Base-by-base conservation (phyloP, 2,797 vertebrate genomes). In the Phalloptychus januarius region DNA sequence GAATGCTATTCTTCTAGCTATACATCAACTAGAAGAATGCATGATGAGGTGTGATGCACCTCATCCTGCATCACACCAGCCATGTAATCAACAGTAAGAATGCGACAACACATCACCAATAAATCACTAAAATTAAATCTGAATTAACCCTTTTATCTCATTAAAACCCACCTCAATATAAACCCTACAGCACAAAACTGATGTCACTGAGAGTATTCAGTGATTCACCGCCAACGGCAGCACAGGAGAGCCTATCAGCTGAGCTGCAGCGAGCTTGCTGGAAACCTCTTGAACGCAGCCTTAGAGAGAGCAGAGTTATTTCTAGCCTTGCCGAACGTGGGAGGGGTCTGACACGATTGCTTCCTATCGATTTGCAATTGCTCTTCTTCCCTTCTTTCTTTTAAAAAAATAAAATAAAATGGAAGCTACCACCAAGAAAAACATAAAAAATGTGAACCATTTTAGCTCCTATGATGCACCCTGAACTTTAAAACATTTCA, bases 291-390 rank as follows among this genome's bases (percentile, higher is more conserved):
- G 77, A 94, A 86, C 86, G 81, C 86, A 90, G 86, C 86, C 87
- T 89, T 90, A 86, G 81, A 91, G 92, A 85, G 82, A 94, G 90
- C 78, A 15, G 90, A 91, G 94, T 93, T 95, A 95, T 95, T 95
- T 95, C 90, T 69, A 89, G 93, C 82, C 54, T 81, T 89, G 85
- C 91, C 71, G 85, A 82, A 94, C 89, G 93, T 95, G 93, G 94
- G 94, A 93, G 89, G 92, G 80, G 82, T 85, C 89, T 88, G 93
- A 94, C 92, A 93, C 85, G 87, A 93, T 93, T 92, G 93, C 90
- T 94, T 94, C 91, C 92, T 91, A 95, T 95, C 83, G 93, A 95
- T 95, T 90, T 86, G 87, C 85, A 92, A 94, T 93, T 84, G 46
- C 83, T 91, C 89, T 88, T 76, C 70, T 90, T 95, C 86, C 81